Conservation (phyloP, 2,113 vertebrate species). For the Mesitornis unicolor region DNA sequence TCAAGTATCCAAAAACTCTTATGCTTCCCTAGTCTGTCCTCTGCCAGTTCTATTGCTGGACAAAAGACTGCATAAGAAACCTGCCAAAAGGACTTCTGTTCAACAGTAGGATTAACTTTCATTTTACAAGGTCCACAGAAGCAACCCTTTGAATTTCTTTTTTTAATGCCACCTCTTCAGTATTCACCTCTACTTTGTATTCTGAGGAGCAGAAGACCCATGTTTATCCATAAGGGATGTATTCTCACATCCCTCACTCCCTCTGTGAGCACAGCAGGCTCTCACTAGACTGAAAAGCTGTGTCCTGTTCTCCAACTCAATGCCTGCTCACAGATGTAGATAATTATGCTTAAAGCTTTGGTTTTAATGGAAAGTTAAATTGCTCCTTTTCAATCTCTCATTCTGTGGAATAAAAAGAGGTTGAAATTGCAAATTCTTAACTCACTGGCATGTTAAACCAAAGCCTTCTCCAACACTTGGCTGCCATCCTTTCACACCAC, state of each 20-base stretch:
- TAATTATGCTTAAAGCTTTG: neutral
- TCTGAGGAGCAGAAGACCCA: neutral
- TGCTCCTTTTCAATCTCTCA: neutral
- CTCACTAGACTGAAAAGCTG: neutral
- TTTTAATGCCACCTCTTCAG: neutral
- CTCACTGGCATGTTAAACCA: neutral
- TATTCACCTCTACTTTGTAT: neutral
- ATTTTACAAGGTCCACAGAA: neutral
- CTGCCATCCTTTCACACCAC: neutral
- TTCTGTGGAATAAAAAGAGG: neutral
- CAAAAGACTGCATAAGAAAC: neutral
- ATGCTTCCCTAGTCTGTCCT: neutral
- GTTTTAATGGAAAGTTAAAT: neutral
- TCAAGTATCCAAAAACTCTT: neutral
- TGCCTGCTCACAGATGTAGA: neutral
- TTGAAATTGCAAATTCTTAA: neutral
- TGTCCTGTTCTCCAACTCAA: neutral
- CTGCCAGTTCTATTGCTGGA: neutral
- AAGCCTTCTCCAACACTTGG: neutral
- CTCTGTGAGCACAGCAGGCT: neutral
- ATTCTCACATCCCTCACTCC: neutral
- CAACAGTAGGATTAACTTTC: neutral
- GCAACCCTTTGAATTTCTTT: neutral
- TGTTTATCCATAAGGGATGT: neutral
- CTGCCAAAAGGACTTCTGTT: neutral